Evolutionary conservation across 2,113 vertebrate genomes (phyloP).

Genomic region (Xiphophorus couchianus): DNA sequence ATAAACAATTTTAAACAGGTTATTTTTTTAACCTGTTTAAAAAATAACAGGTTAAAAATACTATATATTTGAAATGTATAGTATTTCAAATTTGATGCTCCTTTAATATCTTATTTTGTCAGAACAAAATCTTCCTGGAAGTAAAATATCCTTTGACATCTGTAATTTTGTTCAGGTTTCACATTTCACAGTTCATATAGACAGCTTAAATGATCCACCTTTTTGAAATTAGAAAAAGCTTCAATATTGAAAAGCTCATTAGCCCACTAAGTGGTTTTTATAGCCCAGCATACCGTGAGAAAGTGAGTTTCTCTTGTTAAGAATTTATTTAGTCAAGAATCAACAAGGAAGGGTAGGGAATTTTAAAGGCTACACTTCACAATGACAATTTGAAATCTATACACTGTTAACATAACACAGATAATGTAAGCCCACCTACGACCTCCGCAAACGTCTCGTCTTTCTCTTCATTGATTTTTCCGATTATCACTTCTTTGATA

Average conservation of each 20-base stretch:
- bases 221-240: not conserved
- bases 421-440: slow-evolving; percentile 52
- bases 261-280: not conserved
- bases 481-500: slow-evolving; percentile 22
- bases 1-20: too few species aligned
- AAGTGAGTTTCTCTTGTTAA: not conserved
- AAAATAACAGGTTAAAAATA: too few species aligned
- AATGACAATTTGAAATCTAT: not conserved
- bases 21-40: too few species aligned
- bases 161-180: not conserved
- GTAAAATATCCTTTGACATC: not conserved
- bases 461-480: slow-evolving; percentile 8
- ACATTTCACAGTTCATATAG: too few species aligned
- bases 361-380: not conserved
- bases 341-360: not conserved
- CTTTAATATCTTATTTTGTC: too few species aligned
- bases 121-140: not conserved
- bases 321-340: not conserved
- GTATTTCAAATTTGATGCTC: too few species aligned
- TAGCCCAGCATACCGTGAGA: not conserved
- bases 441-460: slow-evolving; percentile 34
- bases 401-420: not conserved
- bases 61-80: too few species aligned
- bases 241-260: not conserved
- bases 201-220: too few species aligned